Conservation (phyloP, 2,888 invertebrate genomes). For the Molorchus minor region DNA sequence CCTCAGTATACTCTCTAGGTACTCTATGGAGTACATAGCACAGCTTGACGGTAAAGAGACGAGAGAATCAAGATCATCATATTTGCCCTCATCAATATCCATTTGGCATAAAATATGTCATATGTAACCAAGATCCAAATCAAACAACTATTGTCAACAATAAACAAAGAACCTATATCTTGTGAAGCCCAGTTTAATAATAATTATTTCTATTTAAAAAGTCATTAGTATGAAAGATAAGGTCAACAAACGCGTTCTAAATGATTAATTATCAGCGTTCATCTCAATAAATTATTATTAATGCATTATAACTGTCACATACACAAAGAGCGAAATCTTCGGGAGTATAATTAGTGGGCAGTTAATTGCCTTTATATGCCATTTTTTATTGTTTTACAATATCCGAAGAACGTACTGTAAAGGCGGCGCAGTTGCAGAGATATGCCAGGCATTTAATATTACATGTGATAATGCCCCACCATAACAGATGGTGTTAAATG, state of each 20-base stretch:
- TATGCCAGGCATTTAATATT: slow-evolving; percentile 20
- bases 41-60: too few species aligned
- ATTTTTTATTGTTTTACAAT: slow-evolving; percentile 5
- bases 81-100: too few species aligned
- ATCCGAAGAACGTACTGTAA: background rate
- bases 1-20: too few species aligned
- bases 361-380: background rate
- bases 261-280: slow-evolving; percentile 17
- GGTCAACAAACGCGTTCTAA: background rate
- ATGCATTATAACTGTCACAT: slow-evolving; percentile 14
- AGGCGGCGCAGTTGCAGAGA: slow-evolving; percentile 7
- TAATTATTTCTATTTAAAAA: slow-evolving; percentile 21
- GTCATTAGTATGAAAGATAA: slow-evolving; percentile 18
- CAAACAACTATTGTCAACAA: background rate
- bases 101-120: too few species aligned
- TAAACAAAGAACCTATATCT: slow-evolving; percentile 5
- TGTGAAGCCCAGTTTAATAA: slow-evolving; percentile 7
- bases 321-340: slow-evolving; percentile 2
- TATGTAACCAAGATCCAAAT: background rate
- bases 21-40: too few species aligned
- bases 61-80: too few species aligned
- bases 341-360: slow-evolving; percentile 14
- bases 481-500: slow-evolving; percentile 56
- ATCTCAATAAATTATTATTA: slow-evolving; percentile 17
- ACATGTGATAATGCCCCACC: slow-evolving; percentile 29